Evolutionary conservation across 2,797 vertebrate species (phyloP).

Genomic region (Erethizon dorsatum): DNA sequence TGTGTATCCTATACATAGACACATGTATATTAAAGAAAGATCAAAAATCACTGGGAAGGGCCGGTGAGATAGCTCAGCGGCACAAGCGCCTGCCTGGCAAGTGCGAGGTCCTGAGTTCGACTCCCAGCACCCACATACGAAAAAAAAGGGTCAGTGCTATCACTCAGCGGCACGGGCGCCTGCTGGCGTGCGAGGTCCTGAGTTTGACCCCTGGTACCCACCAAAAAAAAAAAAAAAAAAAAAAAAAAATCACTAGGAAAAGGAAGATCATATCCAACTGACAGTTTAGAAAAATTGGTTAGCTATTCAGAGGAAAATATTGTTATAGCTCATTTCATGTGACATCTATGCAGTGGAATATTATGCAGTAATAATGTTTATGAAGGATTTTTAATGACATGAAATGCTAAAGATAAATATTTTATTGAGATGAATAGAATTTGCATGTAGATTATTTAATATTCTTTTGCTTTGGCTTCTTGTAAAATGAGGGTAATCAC

Average conservation of each 20-base stretch:
- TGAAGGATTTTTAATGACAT: slow-evolving; percentile 8
- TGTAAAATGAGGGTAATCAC: neutral
- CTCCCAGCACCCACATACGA: no score
- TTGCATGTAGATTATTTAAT: slow-evolving; percentile 25
- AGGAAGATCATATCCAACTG: neutral
- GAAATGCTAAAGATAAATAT: slow-evolving; percentile 18
- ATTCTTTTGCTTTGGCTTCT: slow-evolving; percentile 54
- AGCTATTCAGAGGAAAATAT: slow-evolving; percentile 9
- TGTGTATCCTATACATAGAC: neutral
- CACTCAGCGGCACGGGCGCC: no score
- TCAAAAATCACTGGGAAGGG: neutral
- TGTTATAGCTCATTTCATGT: neutral
- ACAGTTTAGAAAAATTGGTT: slow-evolving; percentile 12
- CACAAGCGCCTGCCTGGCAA: no score
- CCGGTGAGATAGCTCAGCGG: no score
- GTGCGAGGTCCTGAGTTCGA: no score
- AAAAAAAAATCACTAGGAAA: neutral
- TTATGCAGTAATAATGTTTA: slow-evolving; percentile 49
- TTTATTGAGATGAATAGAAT: slow-evolving; percentile 38
- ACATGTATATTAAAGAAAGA: neutral
- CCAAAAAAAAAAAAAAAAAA: no score
- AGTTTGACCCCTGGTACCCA: no score
- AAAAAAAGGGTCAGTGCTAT: no score
- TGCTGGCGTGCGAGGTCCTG: no score
- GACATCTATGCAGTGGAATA: neutral